Conservation (phyloP, 2,797 vertebrate genomes). For the Oophaga sylvatica region DNA sequence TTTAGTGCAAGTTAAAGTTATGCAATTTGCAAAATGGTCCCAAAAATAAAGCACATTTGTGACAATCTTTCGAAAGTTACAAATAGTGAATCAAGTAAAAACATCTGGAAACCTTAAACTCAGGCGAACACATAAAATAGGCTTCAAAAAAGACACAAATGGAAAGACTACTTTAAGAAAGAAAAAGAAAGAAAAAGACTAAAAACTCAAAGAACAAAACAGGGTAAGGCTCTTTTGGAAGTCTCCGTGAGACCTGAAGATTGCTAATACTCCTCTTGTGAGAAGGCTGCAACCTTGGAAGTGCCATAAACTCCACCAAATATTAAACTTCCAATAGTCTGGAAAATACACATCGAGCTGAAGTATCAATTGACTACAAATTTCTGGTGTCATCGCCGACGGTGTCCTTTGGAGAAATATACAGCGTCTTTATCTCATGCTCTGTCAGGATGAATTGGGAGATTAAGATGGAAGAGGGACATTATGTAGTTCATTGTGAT, state of each 20-base stretch:
- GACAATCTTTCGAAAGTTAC: too few relatives aligned
- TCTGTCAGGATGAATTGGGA: constrained; percentile 26
- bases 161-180: too few relatives aligned
- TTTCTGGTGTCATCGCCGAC: background rate
- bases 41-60: too few relatives aligned
- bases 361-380: background rate
- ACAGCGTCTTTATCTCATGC: constrained; percentile 27
- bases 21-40: too few relatives aligned
- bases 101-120: too few relatives aligned
- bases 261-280: background rate
- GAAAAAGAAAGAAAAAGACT: too few relatives aligned
- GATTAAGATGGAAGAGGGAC: constrained; percentile 37
- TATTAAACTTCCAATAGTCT: background rate
- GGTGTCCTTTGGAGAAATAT: constrained; percentile 14
- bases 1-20: too few relatives aligned
- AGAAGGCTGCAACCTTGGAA: background rate
- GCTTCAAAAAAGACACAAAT: too few relatives aligned
- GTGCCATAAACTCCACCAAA: background rate
- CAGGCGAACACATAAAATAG: too few relatives aligned
- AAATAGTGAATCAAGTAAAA: too few relatives aligned
- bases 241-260: background rate
- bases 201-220: too few relatives aligned
- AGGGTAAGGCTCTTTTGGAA: background rate
- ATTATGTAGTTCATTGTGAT: constrained; percentile 43
- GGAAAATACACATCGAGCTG: background rate